phyloP scores from a whole-genome alignment of 2,113 vertebrate genomes.

The Brachypteracias leptosomus region DNA sequence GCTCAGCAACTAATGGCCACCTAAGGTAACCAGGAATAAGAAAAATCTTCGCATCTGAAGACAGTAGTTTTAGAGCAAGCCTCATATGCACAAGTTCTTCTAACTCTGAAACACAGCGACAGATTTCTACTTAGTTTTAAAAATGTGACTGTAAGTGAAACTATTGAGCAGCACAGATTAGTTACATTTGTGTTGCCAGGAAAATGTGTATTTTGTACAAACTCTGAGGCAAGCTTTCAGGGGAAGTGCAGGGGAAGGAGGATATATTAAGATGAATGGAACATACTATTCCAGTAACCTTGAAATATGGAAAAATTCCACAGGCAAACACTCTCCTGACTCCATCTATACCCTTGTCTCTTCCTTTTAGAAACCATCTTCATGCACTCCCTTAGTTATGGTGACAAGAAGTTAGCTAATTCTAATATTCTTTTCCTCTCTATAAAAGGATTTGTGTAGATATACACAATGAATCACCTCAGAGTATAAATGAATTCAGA shows the following conservation, averaged over 20 bases:
- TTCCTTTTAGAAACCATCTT: not conserved
- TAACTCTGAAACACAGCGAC: not conserved
- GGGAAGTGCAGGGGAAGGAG: not conserved
- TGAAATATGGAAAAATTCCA: not conserved
- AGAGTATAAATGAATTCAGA: not conserved
- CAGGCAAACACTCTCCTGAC: not conserved
- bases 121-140: not conserved
- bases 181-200: not conserved
- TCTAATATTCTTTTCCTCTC: not conserved
- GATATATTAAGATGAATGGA: not conserved
- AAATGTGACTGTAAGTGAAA: not conserved
- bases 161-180: not conserved
- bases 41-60: not conserved
- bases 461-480: not conserved
- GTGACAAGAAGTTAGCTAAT: not conserved
- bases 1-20: not conserved
- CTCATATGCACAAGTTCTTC: not conserved
- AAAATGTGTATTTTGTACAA: not conserved
- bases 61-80: not conserved
- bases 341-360: not conserved
- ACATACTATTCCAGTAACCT: not conserved
- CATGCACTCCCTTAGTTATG: not conserved
- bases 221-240: not conserved
- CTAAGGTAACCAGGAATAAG: not conserved
- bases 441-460: not conserved